Conservation (phyloP, 2,113 vertebrate species). For the Fulmarus glacialis region DNA sequence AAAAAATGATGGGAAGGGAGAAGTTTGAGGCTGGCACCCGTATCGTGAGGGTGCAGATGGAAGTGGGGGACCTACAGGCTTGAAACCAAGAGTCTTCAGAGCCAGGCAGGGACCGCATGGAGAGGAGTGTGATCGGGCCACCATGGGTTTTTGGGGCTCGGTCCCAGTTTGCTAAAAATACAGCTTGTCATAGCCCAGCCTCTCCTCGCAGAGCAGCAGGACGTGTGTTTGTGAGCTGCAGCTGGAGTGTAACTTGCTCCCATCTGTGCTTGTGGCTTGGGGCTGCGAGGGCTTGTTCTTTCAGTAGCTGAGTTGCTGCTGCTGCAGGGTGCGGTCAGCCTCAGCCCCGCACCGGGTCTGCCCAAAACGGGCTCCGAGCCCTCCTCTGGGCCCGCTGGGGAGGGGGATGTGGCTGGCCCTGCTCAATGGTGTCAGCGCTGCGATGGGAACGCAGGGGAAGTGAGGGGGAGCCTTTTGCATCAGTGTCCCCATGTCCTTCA, state of each 20-base stretch:
- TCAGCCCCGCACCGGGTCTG: rapidly evolving
- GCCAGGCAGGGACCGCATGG: background rate
- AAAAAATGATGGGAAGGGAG: background rate
- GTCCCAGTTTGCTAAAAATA: background rate
- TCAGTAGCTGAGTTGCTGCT: background rate
- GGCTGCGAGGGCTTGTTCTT: background rate
- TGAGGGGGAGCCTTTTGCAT: background rate
- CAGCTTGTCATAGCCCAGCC: rapidly evolving
- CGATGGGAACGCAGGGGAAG: background rate
- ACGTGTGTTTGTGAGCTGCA: background rate
- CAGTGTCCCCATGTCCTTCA: background rate
- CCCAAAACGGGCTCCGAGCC: rapidly evolving
- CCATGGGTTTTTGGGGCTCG: background rate
- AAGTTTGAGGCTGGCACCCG: background rate
- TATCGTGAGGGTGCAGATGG: background rate
- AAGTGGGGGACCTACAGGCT: background rate
- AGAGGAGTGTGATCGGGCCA: rapidly evolving
- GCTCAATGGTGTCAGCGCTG: background rate
- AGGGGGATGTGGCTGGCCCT: background rate
- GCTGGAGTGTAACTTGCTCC: background rate
- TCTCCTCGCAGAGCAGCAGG: background rate
- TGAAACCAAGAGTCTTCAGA: background rate
- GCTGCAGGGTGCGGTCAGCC: background rate
- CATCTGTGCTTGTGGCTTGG: background rate
- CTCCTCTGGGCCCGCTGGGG: rapidly evolving